A percentile compares a stretch with the other conserved stretches of the same genome.
Conservation (phyloP, 2,797 vertebrate genomes). For the Aplochiton taeniatus region DNA sequence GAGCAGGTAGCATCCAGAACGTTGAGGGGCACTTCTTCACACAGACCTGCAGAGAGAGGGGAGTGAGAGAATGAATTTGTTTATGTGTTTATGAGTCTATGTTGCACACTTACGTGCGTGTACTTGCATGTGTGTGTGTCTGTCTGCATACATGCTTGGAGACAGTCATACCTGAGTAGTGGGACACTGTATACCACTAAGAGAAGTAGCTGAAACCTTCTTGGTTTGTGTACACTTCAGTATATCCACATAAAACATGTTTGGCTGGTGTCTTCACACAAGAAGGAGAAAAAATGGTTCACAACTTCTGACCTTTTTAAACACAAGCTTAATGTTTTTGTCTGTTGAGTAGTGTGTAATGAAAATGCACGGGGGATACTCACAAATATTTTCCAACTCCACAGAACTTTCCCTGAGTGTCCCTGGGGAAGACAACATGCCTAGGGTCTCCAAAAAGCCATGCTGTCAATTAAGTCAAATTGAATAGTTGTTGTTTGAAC, state of each 20-base stretch:
- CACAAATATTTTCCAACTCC: slow-evolving; percentile 69
- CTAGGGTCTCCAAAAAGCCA: slow-evolving; percentile 79
- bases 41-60: slow-evolving; percentile 53
- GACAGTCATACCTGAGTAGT: slow-evolving; percentile 62
- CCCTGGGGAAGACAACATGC: slow-evolving; percentile 76
- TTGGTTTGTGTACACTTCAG: slow-evolving; percentile 52
- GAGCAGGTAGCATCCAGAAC: not conserved
- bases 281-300: not conserved
- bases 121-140: not conserved
- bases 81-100: too few species aligned
- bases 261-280: slow-evolving; percentile 58
- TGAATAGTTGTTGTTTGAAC: not conserved
- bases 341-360: not conserved
- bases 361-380: slow-evolving; percentile 20
- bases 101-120: not conserved
- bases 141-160: too few species aligned
- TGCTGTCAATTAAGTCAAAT: slow-evolving; percentile 48
- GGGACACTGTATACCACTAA: slow-evolving; percentile 61
- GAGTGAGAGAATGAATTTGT: too few species aligned
- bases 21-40: slow-evolving; percentile 52
- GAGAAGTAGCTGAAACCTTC: slow-evolving; percentile 31
- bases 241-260: slow-evolving; percentile 67
- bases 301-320: not conserved
- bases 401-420: slow-evolving; percentile 78
- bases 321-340: not conserved